Base-by-base conservation (phyloP, 2,113 vertebrate genomes). In the Capra hircus region DNA sequence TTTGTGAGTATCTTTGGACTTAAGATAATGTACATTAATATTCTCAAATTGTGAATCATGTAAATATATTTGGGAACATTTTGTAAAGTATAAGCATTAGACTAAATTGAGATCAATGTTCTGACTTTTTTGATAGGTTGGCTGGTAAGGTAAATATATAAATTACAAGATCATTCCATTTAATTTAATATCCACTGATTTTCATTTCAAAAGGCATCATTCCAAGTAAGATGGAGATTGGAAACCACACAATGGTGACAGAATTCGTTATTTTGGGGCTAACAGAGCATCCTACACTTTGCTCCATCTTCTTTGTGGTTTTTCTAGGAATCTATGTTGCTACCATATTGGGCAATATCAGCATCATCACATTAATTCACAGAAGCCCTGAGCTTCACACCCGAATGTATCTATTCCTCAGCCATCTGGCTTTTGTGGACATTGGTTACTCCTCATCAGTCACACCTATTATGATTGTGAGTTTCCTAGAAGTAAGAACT, bases 211-310 rank as follows among this genome's bases (percentile, higher is more conserved):
- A 27, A 97, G 92, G 74, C 10, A 28, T 19, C 7, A 36, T 96
- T 89, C 85, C 59, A 82, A 90, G 81, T 19, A 19, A 67, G 30
- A 98, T 95, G 93, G 53, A 90, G 50, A 16, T 77, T 45, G 57
- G 53, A 85, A 98, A 98, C 0, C 27, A 6, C 59, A 98, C 93
- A 7, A 0, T 1, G 2, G 89, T 98, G 80, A 98, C 81, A 10
- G 82, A 97, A 3, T 98, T 98, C 52, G 0, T 98, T 92, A 90
- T 98, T 77, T 84, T 96, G 2, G 97, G 98, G 1, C 90, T 98
- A 94, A 98, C 97, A 0, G 93, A 97, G 0, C 10, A 96, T 19
- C 88, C 96, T 0, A 88, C 7, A 30, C 94, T 98, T 78, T 60
- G 85, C 52, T 2, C 52, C 11, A 71, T 97, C 55, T 96, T 98